Evolutionary conservation across 1,140 invertebrate genomes (phyloP).

Genomic region (Saccostrea echinata): DNA sequence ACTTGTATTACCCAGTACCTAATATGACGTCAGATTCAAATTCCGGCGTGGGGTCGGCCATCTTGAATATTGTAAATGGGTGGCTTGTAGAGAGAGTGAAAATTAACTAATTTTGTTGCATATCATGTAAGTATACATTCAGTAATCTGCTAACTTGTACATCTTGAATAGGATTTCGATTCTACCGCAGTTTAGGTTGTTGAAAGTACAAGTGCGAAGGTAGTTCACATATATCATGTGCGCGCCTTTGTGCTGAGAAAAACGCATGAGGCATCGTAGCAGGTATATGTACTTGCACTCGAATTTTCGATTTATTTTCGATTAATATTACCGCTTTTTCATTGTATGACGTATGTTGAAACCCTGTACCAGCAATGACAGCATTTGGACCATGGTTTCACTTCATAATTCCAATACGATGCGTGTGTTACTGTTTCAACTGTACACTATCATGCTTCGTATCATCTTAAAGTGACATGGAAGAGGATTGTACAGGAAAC

Average conservation of each 20-base stretch:
- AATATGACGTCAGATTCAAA: neutral
- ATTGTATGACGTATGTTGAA: neutral
- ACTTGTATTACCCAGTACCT: neutral
- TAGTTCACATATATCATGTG: constrained; percentile 11
- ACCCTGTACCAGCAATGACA: neutral
- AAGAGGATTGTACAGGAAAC: neutral
- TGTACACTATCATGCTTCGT: neutral
- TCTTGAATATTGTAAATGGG: neutral
- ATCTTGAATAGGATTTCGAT: neutral
- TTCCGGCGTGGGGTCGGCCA: constrained; percentile 20
- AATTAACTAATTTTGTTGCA: neutral
- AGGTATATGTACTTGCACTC: neutral
- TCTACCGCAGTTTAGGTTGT: neutral
- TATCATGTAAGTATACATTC: neutral
- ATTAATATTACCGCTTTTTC: neutral
- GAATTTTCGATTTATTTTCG: neutral
- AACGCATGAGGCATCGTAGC: neutral
- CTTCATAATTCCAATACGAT: neutral
- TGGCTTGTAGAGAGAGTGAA: neutral
- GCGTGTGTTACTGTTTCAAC: neutral
- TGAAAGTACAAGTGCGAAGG: neutral
- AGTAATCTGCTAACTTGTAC: neutral
- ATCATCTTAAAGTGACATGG: neutral
- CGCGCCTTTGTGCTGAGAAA: constrained; percentile 19
- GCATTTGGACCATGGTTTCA: neutral